These are phyloP conservation scores for Chelonus formosanus DNA, from an alignment of 2,888 invertebrate species.

Conservation along the genomic window DNA sequence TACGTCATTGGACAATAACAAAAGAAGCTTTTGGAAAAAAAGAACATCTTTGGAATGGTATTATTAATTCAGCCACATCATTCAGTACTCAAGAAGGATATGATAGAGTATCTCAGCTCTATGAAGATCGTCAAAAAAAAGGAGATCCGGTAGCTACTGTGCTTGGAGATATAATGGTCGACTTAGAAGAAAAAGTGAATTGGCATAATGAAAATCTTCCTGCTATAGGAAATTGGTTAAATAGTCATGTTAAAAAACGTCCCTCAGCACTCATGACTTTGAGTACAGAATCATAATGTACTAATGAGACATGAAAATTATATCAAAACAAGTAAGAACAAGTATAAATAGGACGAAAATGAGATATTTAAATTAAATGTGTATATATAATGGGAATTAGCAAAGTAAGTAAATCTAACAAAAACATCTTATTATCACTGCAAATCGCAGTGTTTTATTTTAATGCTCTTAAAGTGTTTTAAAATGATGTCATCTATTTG, in stretches of 20 bases:
- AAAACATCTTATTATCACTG: no score
- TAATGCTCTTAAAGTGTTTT: no score
- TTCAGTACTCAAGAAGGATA: conserved; percentile 81
- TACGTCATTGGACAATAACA: conserved; percentile 75
- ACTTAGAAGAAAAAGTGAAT: conserved; percentile 77
- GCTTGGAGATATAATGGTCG: conserved; percentile 76
- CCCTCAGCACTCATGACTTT: conserved; percentile 27
- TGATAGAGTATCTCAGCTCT: conserved; percentile 74
- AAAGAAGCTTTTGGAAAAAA: conserved; percentile 75
- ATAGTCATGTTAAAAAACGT: conserved; percentile 64
- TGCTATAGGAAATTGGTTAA: conserved; percentile 78
- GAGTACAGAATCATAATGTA: no score
- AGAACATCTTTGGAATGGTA: conserved; percentile 79
- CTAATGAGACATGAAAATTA: no score
- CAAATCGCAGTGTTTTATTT: no score
- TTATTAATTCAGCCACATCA: conserved; percentile 78
- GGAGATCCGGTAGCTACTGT: conserved; percentile 79
- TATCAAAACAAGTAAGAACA: no score
- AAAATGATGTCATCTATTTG: no score
- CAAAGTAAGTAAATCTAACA: no score
- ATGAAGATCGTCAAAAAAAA: conserved; percentile 72
- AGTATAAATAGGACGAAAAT: no score
- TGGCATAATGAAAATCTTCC: conserved; percentile 82
- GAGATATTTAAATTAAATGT: no score
- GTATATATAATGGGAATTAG: no score